Conservation (phyloP, 2,888 invertebrate species). For the Apocheima hispidaria region DNA sequence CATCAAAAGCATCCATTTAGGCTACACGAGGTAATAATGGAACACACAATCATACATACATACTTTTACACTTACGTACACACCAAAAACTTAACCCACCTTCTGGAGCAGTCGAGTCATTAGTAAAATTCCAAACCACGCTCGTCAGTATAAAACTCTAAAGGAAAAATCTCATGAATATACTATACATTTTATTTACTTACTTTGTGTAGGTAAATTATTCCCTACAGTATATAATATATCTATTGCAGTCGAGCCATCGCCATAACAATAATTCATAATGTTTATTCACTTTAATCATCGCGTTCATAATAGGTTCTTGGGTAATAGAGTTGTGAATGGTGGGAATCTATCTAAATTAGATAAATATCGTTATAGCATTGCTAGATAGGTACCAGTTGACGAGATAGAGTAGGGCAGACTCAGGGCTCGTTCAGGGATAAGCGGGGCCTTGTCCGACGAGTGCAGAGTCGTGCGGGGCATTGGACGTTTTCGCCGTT, state of each 20-base stretch:
- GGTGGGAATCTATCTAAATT: constrained; percentile 32
- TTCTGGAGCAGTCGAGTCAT: no score
- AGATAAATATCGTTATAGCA: not conserved
- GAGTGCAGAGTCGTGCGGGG: no score
- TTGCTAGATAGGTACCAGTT: no score
- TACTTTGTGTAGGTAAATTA: constrained; percentile 13
- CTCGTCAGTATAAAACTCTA: constrained; percentile 15
- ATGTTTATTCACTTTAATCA: constrained; percentile 41
- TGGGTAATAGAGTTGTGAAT: constrained; percentile 36
- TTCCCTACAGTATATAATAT: constrained; percentile 30
- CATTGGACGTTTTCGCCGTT: no score
- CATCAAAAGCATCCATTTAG: no score
- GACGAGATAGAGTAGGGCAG: no score
- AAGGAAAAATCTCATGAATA: constrained; percentile 22
- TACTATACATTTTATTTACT: constrained; percentile 6
- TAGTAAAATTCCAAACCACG: constrained; percentile 9
- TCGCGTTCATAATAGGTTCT: constrained; percentile 40
- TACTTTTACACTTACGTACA: no score
- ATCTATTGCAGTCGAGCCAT: constrained; percentile 31
- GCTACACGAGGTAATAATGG: no score
- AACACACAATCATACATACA: no score
- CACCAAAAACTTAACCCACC: no score
- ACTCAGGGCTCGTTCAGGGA: no score
- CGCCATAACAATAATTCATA: constrained; percentile 37
- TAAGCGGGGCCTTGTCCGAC: no score